These are phyloP conservation scores for Platyscapa corneri DNA, from an alignment of 1,140 invertebrate genomes.

Conservation along the genomic window DNA sequence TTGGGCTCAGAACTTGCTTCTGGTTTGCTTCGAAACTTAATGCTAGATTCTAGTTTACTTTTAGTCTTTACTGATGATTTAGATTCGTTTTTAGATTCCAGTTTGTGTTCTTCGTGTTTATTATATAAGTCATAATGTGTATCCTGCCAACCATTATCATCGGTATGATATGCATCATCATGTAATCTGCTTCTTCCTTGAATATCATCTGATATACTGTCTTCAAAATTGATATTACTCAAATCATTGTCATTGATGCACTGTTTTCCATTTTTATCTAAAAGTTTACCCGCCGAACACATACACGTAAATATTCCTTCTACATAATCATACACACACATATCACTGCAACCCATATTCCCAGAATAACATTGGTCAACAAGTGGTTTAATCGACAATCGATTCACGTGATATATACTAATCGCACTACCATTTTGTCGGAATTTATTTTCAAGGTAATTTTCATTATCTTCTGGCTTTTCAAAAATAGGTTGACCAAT, in stretches of 20 bases:
- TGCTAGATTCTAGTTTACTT: conserved; percentile 50
- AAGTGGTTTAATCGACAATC: conserved; percentile 68
- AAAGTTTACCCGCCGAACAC: conserved; percentile 77
- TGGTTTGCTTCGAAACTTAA: conserved; percentile 60
- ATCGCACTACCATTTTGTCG: conserved; percentile 61
- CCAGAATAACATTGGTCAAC: conserved; percentile 84
- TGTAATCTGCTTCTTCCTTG: conserved; percentile 71
- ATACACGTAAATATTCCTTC: conserved; percentile 79
- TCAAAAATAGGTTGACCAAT: conserved; percentile 65
- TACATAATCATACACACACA: conserved; percentile 82
- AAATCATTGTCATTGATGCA: conserved; percentile 67
- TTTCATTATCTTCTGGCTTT: conserved; percentile 60
- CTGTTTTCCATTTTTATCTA: conserved; percentile 72
- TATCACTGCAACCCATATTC: conserved; percentile 84
- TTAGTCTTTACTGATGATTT: conserved; percentile 53
- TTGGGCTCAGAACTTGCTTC: conserved; percentile 48
- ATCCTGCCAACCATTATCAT: conserved; percentile 57
- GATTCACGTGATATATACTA: conserved; percentile 64
- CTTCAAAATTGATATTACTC: conserved; percentile 60
- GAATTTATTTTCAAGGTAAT: conserved; percentile 64
- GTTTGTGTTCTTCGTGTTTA: conserved; percentile 50
- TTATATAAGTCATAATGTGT: conserved; percentile 28
- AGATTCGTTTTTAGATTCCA: conserved; percentile 53
- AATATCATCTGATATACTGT: conserved; percentile 57
- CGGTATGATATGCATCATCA: conserved; percentile 62